Base-by-base conservation (phyloP, 1,140 invertebrate species). In the Brachystomella parvula region DNA sequence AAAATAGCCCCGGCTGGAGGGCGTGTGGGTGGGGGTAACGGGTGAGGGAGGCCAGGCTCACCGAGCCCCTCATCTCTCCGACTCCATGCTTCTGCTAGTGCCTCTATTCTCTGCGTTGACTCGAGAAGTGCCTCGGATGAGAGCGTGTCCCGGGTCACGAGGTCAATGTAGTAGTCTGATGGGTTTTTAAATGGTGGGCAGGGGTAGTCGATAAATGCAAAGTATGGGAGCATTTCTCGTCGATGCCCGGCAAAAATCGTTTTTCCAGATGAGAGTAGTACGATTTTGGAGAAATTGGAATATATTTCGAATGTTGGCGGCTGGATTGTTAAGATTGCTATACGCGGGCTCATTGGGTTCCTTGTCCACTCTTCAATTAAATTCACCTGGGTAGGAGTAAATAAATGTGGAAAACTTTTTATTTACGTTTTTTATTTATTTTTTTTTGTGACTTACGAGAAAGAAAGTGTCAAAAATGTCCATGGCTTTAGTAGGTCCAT, bases 381-480 rank as follows among this genome's bases (percentile, higher is more conserved):
- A 53, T 17, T 60, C 58, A 60, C 19, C 31, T 60, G 24, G n/a
- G n/a, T n/a, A 9, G 24, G 21, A 53, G 24, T 53, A 17, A 15
- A 53, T 6, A 53, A 53, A 19, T 24, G 21, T 24, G 6, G 12
- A 17, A 12, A 19, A 19, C 49, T 17, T 6, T 53, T 53, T 6
- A 26, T 53, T 53, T 19, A 53, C 9, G 9, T 17, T 9, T 24
- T 12, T 15, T 53, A 53, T 9, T 39, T 9, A 39, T 39, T 39
- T n/a, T n/a, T n/a, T n/a, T n/a, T n/a, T n/a, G n/a, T n/a, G 31
- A 26, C 59, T 28, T 66, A 70, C 71, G 19, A 96, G 77, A 76
- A 96, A 96, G 78, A 96, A 96, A 0, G 92, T 92, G 75, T 97
- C 94, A 70, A 96, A 96, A 64, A 96, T 94, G 73, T 97, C 94